Base-by-base conservation (phyloP, 2,888 invertebrate species). In the Hypselothyrea guttata region DNA sequence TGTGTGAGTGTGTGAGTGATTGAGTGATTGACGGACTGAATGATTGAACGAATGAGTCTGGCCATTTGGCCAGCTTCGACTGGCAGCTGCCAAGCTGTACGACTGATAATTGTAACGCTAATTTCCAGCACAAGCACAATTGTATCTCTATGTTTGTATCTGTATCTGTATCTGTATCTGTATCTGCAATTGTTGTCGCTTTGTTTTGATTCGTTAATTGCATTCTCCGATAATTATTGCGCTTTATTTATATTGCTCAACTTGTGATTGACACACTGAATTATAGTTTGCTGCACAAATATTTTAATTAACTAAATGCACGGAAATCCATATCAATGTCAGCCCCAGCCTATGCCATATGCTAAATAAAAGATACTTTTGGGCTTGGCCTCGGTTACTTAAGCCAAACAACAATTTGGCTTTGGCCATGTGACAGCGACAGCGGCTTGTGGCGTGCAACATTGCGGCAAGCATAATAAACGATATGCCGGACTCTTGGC, bases 281-380 rank as follows among this genome's bases (percentile, higher is more conserved):
- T 83, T 73, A 62, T 61, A 45, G 44, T 48, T n/a, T 51, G 28
- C 47, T 42, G 53, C 35, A 49, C 52, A 65, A 64, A 57, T 60
- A 71, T 78, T 78, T 79, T 69, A 75, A 83, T 83, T 79, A 83
- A 67, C 54, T 61, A 58, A 58, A 61, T 65, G 71, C 62, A 63
- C 75, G 78, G 79, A 78, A 83, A 74, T 46, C 58, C 69, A 64
- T 68, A 79, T 83, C 78, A 78, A 83, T 65, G 78, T 78, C 76
- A 73, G 54, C 38, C 35, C 30, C 31, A 40, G 33, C 8, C 18
- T 53, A 16, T 59, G 49, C 31, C 49, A 46, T 33, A 34, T 48
- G 44, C 40, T 22, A 41, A n/a, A n/a, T n/a, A n/a, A 15, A 30
- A 45, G 16, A 12, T 11, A 12, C 11, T 30, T 48, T 35, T 9